phyloP scores from a whole-genome alignment of 2,797 vertebrate species.

The Lerista edwardsae region DNA sequence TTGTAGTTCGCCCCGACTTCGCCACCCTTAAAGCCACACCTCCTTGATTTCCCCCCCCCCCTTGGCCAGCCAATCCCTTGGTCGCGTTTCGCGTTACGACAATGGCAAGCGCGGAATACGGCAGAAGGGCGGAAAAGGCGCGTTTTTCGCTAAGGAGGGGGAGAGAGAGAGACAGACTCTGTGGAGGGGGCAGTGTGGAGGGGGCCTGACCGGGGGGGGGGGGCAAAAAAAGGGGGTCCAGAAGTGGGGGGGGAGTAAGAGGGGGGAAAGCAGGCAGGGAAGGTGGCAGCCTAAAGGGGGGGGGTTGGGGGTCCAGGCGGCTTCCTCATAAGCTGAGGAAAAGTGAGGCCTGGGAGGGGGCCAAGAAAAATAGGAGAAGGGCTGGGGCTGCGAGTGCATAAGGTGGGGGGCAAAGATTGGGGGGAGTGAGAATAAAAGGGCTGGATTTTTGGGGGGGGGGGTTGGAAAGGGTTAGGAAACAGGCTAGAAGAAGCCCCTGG shows the following conservation, averaged over 20 bases:
- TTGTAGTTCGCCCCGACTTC: background rate
- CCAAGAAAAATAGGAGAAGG: background rate
- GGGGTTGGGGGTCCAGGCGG: too few relatives aligned
- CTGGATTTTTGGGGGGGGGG: too few relatives aligned
- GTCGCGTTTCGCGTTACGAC: background rate
- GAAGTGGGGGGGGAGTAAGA: too few relatives aligned
- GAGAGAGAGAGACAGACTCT: too few relatives aligned
- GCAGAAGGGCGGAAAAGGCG: background rate
- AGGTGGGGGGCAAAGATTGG: too few relatives aligned
- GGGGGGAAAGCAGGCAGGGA: background rate
- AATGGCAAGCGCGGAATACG: fast-evolving
- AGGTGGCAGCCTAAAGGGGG: background rate
- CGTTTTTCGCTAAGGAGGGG: too few relatives aligned
- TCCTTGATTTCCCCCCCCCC: too few relatives aligned
- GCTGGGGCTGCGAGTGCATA: too few relatives aligned
- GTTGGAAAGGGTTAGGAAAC: too few relatives aligned
- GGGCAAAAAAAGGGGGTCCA: too few relatives aligned
- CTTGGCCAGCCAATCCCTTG: background rate
- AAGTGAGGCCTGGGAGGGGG: background rate
- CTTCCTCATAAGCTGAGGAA: background rate
- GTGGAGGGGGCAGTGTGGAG: background rate
- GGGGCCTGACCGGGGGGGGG: background rate
- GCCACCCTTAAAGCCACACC: too few relatives aligned
- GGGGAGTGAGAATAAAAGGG: too few relatives aligned
- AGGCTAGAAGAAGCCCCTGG: background rate